These are phyloP conservation scores for Muscicapa comitata DNA, from an alignment of 2,797 vertebrate genomes.

Conservation along the genomic window DNA sequence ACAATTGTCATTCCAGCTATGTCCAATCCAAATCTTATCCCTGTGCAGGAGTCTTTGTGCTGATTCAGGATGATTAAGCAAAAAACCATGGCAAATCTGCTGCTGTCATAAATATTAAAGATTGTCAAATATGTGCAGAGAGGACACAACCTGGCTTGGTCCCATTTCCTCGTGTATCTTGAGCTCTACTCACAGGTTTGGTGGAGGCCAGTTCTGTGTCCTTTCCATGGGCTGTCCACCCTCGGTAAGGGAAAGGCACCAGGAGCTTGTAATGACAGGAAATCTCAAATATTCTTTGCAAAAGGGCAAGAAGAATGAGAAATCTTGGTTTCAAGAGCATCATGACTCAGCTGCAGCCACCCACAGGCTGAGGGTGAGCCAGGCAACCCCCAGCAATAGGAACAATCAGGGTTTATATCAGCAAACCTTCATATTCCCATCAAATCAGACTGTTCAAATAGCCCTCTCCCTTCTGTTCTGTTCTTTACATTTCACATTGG, in stretches of 20 bases:
- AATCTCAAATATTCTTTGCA: not conserved
- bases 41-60: rapidly evolving
- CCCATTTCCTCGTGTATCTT: not conserved
- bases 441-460: not conserved
- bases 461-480: not conserved
- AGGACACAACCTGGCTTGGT: not conserved
- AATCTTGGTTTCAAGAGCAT: not conserved
- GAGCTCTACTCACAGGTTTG: not conserved
- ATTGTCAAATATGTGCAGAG: not conserved
- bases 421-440: not conserved
- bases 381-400: not conserved
- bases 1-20: not conserved
- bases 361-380: not conserved
- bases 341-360: not conserved
- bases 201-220: not conserved
- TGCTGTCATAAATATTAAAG: not conserved
- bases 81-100: not conserved
- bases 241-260: not conserved
- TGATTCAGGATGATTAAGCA: not conserved
- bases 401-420: not conserved
- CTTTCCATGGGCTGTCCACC: not conserved
- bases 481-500: rapidly evolving
- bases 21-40: not conserved
- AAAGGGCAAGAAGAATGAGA: not conserved
- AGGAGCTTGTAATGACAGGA: not conserved